Conservation (phyloP, 2,888 invertebrate genomes). For the Dolomedes plantarius region DNA sequence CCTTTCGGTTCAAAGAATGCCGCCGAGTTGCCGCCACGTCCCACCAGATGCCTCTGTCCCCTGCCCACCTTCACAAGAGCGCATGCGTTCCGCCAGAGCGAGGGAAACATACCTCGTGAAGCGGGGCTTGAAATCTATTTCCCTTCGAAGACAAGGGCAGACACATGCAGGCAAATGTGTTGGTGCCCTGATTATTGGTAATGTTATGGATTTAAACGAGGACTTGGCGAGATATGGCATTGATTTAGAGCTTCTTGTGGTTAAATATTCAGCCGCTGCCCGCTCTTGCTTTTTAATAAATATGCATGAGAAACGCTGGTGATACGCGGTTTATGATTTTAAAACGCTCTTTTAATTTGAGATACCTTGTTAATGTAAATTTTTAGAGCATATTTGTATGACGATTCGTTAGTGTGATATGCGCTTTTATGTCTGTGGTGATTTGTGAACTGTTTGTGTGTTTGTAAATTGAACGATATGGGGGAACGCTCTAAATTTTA, state of each 20-base stretch:
- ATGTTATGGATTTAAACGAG: slow-evolving; percentile 2
- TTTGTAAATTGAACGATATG: too few species aligned
- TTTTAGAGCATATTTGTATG: too few species aligned
- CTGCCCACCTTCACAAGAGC: background rate
- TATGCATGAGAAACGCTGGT: background rate
- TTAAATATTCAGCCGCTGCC: background rate
- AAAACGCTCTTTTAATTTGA: too few species aligned
- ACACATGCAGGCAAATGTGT: background rate
- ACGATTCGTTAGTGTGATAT: too few species aligned
- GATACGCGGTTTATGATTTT: background rate
- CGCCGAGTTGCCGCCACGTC: background rate
- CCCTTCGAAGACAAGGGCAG: background rate
- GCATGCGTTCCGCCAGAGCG: background rate
- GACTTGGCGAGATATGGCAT: background rate
- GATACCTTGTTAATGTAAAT: too few species aligned
- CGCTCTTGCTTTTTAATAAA: background rate
- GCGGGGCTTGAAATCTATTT: slow-evolving; percentile 9
- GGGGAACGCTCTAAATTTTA: too few species aligned
- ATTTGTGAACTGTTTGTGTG: too few species aligned
- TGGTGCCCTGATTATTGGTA: background rate
- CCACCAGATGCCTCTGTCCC: background rate
- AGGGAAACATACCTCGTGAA: slow-evolving; percentile 14
- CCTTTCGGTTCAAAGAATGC: background rate
- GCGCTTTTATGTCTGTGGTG: too few species aligned
- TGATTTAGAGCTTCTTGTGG: background rate